Base-by-base conservation (phyloP, 2,113 vertebrate species). In the Sarotherodon lohbergeri region DNA sequence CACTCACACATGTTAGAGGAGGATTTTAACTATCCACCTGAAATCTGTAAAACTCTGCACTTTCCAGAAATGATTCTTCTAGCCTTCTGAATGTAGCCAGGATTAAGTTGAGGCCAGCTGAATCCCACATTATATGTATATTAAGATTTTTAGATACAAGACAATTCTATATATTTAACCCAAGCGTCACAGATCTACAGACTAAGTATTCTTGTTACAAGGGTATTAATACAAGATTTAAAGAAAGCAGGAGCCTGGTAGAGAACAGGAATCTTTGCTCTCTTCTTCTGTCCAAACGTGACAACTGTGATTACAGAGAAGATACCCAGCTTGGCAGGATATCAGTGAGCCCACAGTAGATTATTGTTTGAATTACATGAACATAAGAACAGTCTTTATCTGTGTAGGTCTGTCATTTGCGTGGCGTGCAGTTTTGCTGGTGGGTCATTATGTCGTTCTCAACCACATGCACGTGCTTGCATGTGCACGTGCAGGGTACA, bases 281-380 rank as follows among this genome's bases (percentile, higher is more conserved):
- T 61, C 87, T 50, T 83, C 82, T 43, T 90, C 50, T 19, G 32
- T 50, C 57, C 50, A 80, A 89, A 83, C n/a, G 48, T 82, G 79
- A 91, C 50, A 16, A 59, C 80, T 22, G 83, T 94, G 90, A 94
- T 95, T 93, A 94, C 88, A 93, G 91, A 91, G 90, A 82, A 88
- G 87, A 87, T 57, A 41, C 82, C 52, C 78, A 39, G 82, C 16
- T 88, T 83, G 73, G 92, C 91, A 82, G 85, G 85, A 89, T 78
- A 78, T 85, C 90, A 89, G 7, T 68, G 14, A 88, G 93, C 89
- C 87, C 92, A 80, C 86, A 81, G 88, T 79, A 63, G 88, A 93
- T 94, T 90, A 90, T 90, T 93, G 93, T 94, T 93, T 95, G 79
- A 94, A 93, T 94, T 83, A 91, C 93, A 92, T 4, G 87, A 82